These are phyloP conservation scores for Drosophila mayaguana DNA, from an alignment of 2,888 invertebrate genomes.

Conservation along the genomic window DNA sequence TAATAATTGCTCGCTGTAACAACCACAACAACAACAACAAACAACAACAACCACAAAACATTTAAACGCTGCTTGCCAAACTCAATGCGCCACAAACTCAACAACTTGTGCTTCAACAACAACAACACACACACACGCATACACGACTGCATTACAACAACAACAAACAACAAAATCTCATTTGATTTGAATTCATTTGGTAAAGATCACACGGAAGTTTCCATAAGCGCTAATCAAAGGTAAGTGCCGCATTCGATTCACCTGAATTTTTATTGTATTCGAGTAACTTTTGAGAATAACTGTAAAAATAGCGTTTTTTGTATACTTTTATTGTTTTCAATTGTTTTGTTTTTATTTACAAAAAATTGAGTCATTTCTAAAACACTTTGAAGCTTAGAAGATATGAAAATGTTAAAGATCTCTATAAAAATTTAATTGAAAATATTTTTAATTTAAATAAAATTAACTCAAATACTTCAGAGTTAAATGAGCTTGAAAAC, in stretches of 20 bases:
- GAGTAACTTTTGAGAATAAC: conserved; percentile 14
- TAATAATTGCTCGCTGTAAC: conserved; percentile 59
- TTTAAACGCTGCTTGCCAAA: conserved; percentile 40
- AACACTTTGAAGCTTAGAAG: neutral
- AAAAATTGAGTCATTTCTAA: neutral
- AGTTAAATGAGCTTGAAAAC: neutral
- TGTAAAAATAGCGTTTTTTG: neutral
- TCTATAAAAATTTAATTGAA: neutral
- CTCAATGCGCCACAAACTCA: conserved; percentile 39
- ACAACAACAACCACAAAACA: conserved; percentile 20
- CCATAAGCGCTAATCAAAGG: conserved; percentile 85
- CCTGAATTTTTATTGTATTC: conserved; percentile 4
- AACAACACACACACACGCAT: conserved; percentile 40
- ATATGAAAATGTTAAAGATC: neutral
- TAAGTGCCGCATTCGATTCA: conserved; percentile 71
- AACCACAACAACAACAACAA: conserved; percentile 56
- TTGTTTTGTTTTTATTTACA: neutral
- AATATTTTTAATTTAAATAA: neutral
- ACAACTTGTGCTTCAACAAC: conserved; percentile 39
- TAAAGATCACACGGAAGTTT: conserved; percentile 85
- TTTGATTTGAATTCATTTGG: conserved; percentile 59
- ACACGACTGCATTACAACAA: conserved; percentile 33
- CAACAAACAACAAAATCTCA: conserved; percentile 46
- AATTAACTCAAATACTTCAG: neutral
- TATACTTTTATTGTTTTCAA: neutral